Evolutionary conservation across 1,140 invertebrate species (phyloP).

Genomic region (Bombus turneri): DNA sequence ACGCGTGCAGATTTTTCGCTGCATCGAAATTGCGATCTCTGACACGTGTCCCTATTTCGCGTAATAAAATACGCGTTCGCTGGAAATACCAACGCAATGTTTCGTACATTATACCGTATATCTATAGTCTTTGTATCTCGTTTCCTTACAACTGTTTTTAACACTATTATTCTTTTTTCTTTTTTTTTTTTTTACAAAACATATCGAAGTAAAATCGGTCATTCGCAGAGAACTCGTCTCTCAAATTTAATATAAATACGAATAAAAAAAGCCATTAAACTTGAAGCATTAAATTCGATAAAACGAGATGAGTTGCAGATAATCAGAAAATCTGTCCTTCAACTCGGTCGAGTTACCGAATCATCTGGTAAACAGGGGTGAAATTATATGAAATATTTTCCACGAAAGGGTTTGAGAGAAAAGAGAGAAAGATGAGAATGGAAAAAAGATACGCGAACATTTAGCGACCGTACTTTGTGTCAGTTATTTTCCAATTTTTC

Average conservation of each 20-base stretch:
- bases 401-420: neutral
- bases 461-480: neutral
- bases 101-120: neutral
- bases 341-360: too few species aligned
- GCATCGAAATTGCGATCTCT: constrained; percentile 60
- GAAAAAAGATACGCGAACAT: neutral
- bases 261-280: too few species aligned
- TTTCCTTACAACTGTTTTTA: neutral
- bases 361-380: neutral
- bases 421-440: neutral
- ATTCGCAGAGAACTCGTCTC: neutral
- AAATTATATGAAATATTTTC: neutral
- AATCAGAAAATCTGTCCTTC: neutral
- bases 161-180: neutral
- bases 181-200: too few species aligned
- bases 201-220: neutral
- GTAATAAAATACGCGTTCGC: constrained; percentile 48
- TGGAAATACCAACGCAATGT: neutral
- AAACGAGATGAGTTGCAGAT: neutral
- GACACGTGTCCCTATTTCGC: constrained; percentile 54
- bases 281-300: neutral
- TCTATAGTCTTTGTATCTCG: neutral
- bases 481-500: constrained; percentile 41
- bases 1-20: constrained; percentile 59
- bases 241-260: neutral